Evolutionary conservation across 2,113 vertebrate species (phyloP), one percentile per base, ranked within the genome.

Genomic region (Cygnus buccinator): DNA sequence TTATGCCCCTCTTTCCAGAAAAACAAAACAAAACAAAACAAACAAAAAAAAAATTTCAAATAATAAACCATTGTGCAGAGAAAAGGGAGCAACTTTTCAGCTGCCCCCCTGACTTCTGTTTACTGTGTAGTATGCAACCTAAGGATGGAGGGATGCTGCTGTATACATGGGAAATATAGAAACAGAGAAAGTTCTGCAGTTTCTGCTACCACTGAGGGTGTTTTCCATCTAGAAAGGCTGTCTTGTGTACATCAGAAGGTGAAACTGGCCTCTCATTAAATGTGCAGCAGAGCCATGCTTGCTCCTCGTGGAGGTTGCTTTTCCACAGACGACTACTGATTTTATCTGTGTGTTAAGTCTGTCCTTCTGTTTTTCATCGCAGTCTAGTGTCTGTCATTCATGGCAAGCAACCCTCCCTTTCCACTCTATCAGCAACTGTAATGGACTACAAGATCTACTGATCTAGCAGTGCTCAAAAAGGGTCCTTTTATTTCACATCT

Each of bases 1-100:
- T 18, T 46, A 37, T 29, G 19, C 2, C 1, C 5, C 5, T 39
- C 4, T 39, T 66, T 89, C 8, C 4, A 48, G 5, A 2, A 3
- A 5, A 14, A 4, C 6, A 28, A 33, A 39, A 16, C 20, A n/a
- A 4, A 11, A 6, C 4, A 3, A 62, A 21, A 48, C 5, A 41
- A 8, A 37, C 6, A 25, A 62, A 39, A 7, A 7, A 63, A 43
- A 13, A 20, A 43, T 8, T 39, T 22, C 3, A 66, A 61, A 44
- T 28, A 50, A 2, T 17, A 65, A 14, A 4, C 3, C 4, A 22
- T 16, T 43, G 1, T 31, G 11, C 25, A 71, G 48, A 71, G 16
- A 9, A 2, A 86, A 76, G 10, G 3, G 13, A 73, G 5, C 68
- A 57, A 23, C 1, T 65, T 91, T 68, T 61, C 14, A 26, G 11